phyloP scores from a whole-genome alignment of 2,797 vertebrate genomes.

The Spinus olivaceus region DNA sequence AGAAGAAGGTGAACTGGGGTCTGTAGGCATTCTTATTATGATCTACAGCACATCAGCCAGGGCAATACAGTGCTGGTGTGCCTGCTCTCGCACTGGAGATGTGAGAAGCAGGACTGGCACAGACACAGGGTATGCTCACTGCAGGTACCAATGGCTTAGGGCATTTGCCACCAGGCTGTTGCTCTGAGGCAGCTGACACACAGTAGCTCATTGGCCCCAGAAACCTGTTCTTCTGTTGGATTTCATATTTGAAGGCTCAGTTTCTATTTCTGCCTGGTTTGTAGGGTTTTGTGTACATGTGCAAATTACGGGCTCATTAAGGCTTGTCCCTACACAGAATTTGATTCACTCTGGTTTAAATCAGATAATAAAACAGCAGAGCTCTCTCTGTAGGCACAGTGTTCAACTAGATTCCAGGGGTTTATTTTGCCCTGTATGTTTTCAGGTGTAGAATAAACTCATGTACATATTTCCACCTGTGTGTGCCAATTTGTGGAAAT shows the following conservation, averaged over 20 bases:
- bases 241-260: neutral
- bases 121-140: fast-evolving
- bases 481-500: neutral
- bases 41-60: neutral
- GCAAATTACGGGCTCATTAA: neutral
- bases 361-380: neutral
- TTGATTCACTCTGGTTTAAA: neutral
- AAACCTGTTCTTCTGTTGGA: neutral
- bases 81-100: neutral
- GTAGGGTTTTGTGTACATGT: neutral
- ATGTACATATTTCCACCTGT: neutral
- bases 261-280: neutral
- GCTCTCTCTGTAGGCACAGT: neutral
- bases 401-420: neutral
- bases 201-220: neutral
- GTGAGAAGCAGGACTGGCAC: neutral
- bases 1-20: neutral
- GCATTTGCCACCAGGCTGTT: neutral
- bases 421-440: neutral
- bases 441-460: neutral
- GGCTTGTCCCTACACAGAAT: neutral
- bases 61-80: fast-evolving
- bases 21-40: neutral
- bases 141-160: neutral
- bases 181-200: fast-evolving